Percentiles rank a stretch among this genome's conserved stretches.
Evolutionary conservation across 2,113 vertebrate species (phyloP).

Genomic region (Charadrius vociferus): DNA sequence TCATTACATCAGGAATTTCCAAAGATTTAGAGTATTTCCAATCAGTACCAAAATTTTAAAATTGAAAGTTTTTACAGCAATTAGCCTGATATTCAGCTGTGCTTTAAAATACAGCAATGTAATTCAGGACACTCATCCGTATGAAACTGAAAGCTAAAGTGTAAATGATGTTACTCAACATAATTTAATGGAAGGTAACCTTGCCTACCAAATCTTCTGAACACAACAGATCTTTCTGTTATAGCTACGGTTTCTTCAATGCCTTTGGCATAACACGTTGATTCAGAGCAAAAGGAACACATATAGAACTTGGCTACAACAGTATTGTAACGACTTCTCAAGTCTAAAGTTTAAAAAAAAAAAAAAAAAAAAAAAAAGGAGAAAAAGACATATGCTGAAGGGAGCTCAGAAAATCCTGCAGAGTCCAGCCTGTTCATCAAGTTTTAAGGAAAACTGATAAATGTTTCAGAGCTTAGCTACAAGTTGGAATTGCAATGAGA

Average conservation of each 20-base stretch:
- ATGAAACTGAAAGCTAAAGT: background rate
- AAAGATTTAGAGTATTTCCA: background rate
- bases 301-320: background rate
- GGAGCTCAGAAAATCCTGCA: background rate
- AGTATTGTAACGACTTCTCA: background rate
- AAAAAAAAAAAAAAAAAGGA: background rate
- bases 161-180: background rate
- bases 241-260: background rate
- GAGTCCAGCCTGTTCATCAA: background rate
- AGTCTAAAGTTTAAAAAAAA: background rate
- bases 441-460: background rate
- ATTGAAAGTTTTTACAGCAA: background rate
- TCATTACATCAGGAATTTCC: background rate
- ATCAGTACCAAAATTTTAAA: background rate
- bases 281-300: background rate
- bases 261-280: background rate
- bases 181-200: background rate
- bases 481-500: background rate
- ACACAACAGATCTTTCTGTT: background rate
- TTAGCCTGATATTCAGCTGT: background rate
- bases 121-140: background rate
- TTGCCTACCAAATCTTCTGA: background rate
- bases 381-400: accelerated
- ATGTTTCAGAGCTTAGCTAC: background rate
- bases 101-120: background rate